Evolutionary conservation across 1,140 invertebrate species (phyloP), one percentile per base, ranked within the genome.

Genomic region (Aleiodes sp.): DNA sequence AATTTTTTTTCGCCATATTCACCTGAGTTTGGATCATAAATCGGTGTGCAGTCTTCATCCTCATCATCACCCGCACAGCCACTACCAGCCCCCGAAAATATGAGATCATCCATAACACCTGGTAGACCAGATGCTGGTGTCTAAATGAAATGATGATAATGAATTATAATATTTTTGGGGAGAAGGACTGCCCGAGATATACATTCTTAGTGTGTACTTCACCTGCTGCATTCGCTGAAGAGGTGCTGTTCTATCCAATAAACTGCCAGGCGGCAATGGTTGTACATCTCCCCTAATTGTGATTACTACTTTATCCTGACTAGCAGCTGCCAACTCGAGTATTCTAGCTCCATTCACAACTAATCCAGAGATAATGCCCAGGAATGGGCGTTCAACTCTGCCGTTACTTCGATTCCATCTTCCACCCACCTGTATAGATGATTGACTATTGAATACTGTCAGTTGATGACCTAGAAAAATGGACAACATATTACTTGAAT

Each of bases 391-490:
- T 71, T 94, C 91, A 28, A 97, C 92, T 61, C 89, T 88, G 66
- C 88, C 87, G 70, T 89, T 88, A 29, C 88, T 88, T 63, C 87
- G 83, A 76, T 91, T 92, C 87, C 91, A 92, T 73, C 93, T 92
- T 4, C 96, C 96, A 14, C 97, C 97, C n/a, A 98, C 90, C 77
- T 95, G 92, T 60, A 98, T 92, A 19, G 91, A 91, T 8, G 94
- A 94, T 88, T 97, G 96, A 76, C 92, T 93, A 86, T 98, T 98
- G 87, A 98, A 98, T 19, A 96, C 93, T 52, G 91, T 93, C 56
- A 95, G 89, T 76, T 97, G 95, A 75, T 93, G 90, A 65, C 95
- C 96, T 96, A 82, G 4, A 75, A 73, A 16, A 26, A 68, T 19
- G 26, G 4, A 10, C 31, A 4, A 35, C 31, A 10, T 6, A 35